Base-by-base conservation (phyloP, 2,113 vertebrate species). In the Falco punctatus region DNA sequence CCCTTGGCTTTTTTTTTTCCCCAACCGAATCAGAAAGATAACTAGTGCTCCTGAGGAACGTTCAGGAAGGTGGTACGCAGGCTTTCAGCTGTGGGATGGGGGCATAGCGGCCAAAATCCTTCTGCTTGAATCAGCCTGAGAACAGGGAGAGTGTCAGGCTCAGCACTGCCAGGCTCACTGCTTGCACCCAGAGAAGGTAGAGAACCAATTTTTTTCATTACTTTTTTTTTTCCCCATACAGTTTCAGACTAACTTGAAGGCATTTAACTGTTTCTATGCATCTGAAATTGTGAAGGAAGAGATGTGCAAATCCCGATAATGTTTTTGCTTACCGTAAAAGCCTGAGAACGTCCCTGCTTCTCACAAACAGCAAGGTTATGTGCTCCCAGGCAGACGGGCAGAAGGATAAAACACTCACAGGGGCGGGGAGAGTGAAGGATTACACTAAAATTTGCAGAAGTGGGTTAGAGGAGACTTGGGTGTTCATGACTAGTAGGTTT, bases 291-390 rank as follows among this genome's bases (percentile, higher is more conserved):
- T 61, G 51, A 58, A 89, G 59, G 71, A 78, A 89, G 46, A 70
- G 19, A 13, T 24, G 15, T 11, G 32, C 32, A 57, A 71, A 51
- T 93, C 42, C 2, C n/a, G 9, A 1, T 22, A 32, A 21, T 10
- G 15, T 13, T 23, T 51, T 81, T 49, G 5, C 20, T 75, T 92
- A 73, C 46, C 30, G 12, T 13, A 86, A 65, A 74, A 70, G 48
- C 73, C 22, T 30, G 35, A 54, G 33, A 84, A 32, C 24, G 3
- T 35, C 27, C 28, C 19, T 32, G 28, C 65, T 71, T 71, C 55
- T 71, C 0, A 0, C 28, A 67, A 15, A 28, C 30, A 38, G 72
- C n/a, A 27, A 64, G 57, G 21, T 49, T 92, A 11, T 0, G 1
- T 52, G 38, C 49, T 78, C 27, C 51, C 32, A 40, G 49, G 40